Evolutionary conservation across 2,113 vertebrate species (phyloP), one percentile per base, ranked within the genome.

Genomic region (Pungitius pungitius): DNA sequence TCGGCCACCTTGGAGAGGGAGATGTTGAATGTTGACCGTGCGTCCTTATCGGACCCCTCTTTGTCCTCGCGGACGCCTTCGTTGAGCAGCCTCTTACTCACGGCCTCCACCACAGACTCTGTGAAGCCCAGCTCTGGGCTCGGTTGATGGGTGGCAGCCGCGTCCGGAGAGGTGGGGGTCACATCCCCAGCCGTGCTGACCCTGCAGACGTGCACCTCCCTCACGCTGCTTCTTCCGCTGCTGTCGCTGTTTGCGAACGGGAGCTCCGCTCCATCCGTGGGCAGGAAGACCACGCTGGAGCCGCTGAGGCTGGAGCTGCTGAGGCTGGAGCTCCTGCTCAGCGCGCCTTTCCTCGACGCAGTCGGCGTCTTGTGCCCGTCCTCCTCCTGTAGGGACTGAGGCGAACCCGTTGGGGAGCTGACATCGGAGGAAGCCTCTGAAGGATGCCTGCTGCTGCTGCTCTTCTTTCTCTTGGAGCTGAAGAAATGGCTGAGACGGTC

Each of bases 201-300:
- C 35, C 51, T 81, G 73, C 83, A 73, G 9, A 81, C 51, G 2
- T 14, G 7, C 65, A 89, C 68, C 64, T 90, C 91, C 73, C 80
- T 86, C 67, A 94, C 90, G 0, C 94, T 94, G 72, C 85, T 71
- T 27, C 35, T 73, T 37, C 91, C 77, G 0, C 90, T 91, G 86
- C 93, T 92, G 79, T 81, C 73, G 0, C 91, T 92, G 56, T 94
- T 92, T 0, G 89, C 92, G 2, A 94, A 94, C 0, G 92, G 92
- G 20, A 93, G 6, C 2, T 89, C 81, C 0, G 64, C 82, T 3
- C 75, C 89, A 17, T 65, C 64, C 0, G 65, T 30, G 4, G 26
- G 2, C 52, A 78, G 1, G 12, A 87, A 94, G 9, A 42, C 55
- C 26, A 74, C 5, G 30, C 89, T 92, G 0, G 76, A 57, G 63